Conservation (phyloP, 2,888 invertebrate genomes). For the Hypsopygia costalis region DNA sequence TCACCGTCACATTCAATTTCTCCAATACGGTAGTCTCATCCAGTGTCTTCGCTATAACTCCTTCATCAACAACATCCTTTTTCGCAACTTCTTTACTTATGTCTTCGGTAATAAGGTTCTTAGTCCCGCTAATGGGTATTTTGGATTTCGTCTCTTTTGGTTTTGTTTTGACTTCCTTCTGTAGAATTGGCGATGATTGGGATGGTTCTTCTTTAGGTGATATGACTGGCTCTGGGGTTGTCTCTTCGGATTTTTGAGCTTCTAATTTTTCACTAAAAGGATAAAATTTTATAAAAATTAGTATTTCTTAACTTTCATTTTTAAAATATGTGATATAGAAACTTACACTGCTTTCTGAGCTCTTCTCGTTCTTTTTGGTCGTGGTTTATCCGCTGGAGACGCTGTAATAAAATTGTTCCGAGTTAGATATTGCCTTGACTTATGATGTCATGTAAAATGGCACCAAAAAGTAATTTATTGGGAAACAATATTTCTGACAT, state of each 20-base stretch:
- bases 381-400: constrained; percentile 56
- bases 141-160: constrained; percentile 9
- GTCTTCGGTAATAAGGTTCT: not conserved
- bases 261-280: constrained; percentile 39
- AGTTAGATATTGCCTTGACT: too few species aligned
- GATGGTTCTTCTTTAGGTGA: constrained; percentile 44
- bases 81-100: too few species aligned
- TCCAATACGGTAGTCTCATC: constrained; percentile 40
- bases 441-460: too few species aligned
- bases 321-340: not conserved
- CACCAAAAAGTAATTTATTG: too few species aligned
- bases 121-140: not conserved
- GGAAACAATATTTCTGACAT: too few species aligned
- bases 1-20: constrained; percentile 22
- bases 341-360: constrained; percentile 60
- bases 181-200: constrained; percentile 41
- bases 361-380: constrained; percentile 60
- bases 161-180: constrained; percentile 25
- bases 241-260: constrained; percentile 24
- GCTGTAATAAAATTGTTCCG: constrained; percentile 33
- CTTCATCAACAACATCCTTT: not conserved
- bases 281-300: too few species aligned
- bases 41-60: constrained; percentile 12
- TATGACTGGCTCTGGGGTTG: constrained; percentile 14
- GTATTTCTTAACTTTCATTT: too few species aligned